A percentile compares a stretch with the other conserved stretches of the same genome.
Evolutionary conservation across 2,888 invertebrate species (phyloP).

Genomic region (Ophion ventricosus): DNA sequence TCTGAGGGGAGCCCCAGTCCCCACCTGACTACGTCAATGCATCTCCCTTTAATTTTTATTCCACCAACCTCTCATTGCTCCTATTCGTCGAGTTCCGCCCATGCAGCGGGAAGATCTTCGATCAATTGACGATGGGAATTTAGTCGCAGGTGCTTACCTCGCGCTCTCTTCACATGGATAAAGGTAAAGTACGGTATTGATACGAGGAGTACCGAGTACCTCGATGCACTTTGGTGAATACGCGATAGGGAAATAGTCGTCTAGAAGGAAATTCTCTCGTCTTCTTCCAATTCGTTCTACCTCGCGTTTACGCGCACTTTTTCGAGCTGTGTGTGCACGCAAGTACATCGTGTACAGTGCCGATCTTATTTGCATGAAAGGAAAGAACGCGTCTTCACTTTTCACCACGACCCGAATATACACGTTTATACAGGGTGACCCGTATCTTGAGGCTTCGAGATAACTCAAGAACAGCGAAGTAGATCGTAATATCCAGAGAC

Average conservation of each 20-base stretch:
- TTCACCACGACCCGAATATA: not conserved
- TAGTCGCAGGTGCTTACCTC: not conserved
- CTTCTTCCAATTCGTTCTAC: slow-evolving; percentile 16
- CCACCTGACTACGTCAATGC: no score
- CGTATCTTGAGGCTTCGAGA: not conserved
- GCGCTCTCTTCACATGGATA: not conserved
- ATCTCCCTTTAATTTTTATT: no score
- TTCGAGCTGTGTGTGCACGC: not conserved
- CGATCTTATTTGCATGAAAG: slow-evolving; percentile 28
- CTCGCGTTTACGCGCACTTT: not conserved
- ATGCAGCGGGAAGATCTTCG: no score
- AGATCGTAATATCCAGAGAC: not conserved
- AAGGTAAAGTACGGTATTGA: not conserved
- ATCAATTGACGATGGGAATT: not conserved
- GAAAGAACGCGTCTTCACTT: slow-evolving; percentile 23
- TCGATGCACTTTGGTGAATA: slow-evolving; percentile 31
- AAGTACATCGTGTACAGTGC: not conserved
- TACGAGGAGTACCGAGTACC: slow-evolving; percentile 7
- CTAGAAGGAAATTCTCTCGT: slow-evolving; percentile 27
- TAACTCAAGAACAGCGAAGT: not conserved
- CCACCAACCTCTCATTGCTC: no score
- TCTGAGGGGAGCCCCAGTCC: no score
- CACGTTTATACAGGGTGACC: not conserved
- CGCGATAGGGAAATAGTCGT: slow-evolving; percentile 26
- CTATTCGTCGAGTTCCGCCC: no score